phyloP scores from a whole-genome alignment of 2,888 invertebrate genomes.

The Eupithecia inturbata region DNA sequence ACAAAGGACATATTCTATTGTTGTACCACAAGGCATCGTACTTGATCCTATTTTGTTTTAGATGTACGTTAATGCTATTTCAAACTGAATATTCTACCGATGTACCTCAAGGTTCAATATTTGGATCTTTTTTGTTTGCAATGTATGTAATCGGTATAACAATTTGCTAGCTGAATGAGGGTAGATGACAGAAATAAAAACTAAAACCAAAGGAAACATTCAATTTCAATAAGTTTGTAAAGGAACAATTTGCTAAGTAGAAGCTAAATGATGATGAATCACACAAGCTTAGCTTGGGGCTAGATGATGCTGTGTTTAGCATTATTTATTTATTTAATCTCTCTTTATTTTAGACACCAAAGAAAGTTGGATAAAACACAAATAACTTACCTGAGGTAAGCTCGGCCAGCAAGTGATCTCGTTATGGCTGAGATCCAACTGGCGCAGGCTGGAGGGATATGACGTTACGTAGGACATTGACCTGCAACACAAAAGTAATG shows the following conservation, averaged over 20 bases:
- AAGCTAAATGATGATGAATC: too few species aligned
- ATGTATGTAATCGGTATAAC: neutral
- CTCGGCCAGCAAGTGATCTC: constrained; percentile 96
- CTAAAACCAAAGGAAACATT: neutral
- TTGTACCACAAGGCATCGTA: neutral
- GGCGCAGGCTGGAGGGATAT: constrained; percentile 94
- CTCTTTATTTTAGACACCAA: neutral
- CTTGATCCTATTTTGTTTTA: neutral
- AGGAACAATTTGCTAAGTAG: neutral
- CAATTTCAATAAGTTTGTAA: neutral
- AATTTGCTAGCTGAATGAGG: neutral
- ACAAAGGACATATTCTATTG: neutral
- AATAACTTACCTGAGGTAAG: constrained; percentile 86
- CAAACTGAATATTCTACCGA: neutral
- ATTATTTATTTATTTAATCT: too few species aligned
- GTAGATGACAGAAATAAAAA: neutral
- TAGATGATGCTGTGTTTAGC: too few species aligned
- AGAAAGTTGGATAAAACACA: neutral
- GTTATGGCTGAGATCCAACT: constrained; percentile 96
- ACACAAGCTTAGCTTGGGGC: too few species aligned
- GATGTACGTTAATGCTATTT: neutral
- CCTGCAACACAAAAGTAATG: constrained; percentile 52
- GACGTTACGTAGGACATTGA: constrained; percentile 95
- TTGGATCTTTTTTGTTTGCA: neutral
- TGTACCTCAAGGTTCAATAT: neutral